Percentiles rank a stretch among this genome's conserved stretches.
phyloP scores from a whole-genome alignment of 2,797 vertebrate species.

The Ataeniobius toweri region DNA sequence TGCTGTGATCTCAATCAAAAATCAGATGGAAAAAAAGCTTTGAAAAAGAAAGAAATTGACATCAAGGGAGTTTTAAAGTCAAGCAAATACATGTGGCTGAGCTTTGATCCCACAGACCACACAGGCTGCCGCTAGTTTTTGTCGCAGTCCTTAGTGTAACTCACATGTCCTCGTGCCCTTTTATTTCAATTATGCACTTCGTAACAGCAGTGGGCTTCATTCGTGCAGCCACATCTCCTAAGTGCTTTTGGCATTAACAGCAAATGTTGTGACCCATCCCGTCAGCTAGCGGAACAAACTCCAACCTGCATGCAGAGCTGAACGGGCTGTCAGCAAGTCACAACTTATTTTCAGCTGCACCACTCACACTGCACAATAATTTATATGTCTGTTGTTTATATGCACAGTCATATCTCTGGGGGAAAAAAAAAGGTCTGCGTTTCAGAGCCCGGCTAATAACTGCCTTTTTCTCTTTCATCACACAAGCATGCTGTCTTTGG shows the following conservation, averaged over 20 bases:
- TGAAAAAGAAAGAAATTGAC: conserved; percentile 31
- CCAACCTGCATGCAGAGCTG: conserved; percentile 43
- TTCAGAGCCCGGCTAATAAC: conserved; percentile 16
- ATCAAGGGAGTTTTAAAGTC: conserved; percentile 51
- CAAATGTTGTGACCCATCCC: conserved; percentile 70
- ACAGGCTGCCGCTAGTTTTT: conserved; percentile 30
- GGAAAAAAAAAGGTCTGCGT: conserved; percentile 26
- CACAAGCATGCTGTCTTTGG: conserved; percentile 11
- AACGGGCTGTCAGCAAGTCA: conserved; percentile 54
- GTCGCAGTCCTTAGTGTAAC: conserved; percentile 58
- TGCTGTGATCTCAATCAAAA: conserved; percentile 11
- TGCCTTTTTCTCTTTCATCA: conserved; percentile 32
- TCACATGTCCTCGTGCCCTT: conserved; percentile 65
- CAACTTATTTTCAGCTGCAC: conserved; percentile 43
- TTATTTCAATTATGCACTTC: conserved; percentile 66
- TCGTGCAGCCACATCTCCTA: conserved; percentile 63
- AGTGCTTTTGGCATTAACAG: conserved; percentile 64
- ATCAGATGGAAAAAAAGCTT: conserved; percentile 41
- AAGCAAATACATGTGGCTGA: conserved; percentile 19
- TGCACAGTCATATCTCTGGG: conserved; percentile 15
- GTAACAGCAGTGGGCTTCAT: conserved; percentile 66
- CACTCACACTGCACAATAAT: conserved; percentile 31
- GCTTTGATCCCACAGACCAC: conserved; percentile 26
- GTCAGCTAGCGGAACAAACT: conserved; percentile 61
- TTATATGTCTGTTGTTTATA: conserved; percentile 48